A percentile compares a stretch with the other conserved stretches of the same genome.
Evolutionary conservation across 2,113 vertebrate genomes (phyloP).

Genomic region (Phaethon lepturus): DNA sequence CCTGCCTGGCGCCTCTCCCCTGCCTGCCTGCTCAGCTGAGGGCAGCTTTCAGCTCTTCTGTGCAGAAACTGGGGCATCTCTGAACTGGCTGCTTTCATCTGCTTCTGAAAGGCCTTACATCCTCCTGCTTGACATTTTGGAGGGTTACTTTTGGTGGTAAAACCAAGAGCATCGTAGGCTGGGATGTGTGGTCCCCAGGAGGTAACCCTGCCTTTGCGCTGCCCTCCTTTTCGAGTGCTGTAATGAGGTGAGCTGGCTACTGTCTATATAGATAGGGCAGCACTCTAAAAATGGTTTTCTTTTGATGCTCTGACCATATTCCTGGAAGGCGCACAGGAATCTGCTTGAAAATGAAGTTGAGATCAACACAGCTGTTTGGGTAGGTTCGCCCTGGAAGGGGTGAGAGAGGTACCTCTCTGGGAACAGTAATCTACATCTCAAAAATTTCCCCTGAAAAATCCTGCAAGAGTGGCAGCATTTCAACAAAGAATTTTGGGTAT

Average conservation of each 20-base stretch:
- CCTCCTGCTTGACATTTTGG: not conserved
- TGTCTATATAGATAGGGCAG: not conserved
- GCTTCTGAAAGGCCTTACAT: not conserved
- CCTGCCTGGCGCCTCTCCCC: not conserved
- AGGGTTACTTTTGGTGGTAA: not conserved
- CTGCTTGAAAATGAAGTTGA: not conserved
- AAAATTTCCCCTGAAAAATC: not conserved
- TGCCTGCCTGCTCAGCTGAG: not conserved
- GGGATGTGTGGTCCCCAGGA: not conserved
- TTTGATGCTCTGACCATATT: not conserved
- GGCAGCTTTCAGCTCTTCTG: not conserved
- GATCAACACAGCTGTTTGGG: not conserved
- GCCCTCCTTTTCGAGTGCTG: not conserved
- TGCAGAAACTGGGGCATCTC: conserved; percentile 4
- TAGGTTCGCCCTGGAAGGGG: not conserved
- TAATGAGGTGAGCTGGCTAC: not conserved
- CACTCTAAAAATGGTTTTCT: not conserved
- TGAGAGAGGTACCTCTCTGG: not conserved
- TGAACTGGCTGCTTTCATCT: not conserved
- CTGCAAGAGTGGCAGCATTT: not conserved
- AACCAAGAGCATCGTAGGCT: not conserved
- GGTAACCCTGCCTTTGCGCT: not conserved
- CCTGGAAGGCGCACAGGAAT: not conserved
- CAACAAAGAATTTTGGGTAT: no score
- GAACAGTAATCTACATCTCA: not conserved